Percentiles rank a stretch among this genome's conserved stretches.
Conservation (phyloP, 2,113 vertebrate species). For the Sterna hirundo region DNA sequence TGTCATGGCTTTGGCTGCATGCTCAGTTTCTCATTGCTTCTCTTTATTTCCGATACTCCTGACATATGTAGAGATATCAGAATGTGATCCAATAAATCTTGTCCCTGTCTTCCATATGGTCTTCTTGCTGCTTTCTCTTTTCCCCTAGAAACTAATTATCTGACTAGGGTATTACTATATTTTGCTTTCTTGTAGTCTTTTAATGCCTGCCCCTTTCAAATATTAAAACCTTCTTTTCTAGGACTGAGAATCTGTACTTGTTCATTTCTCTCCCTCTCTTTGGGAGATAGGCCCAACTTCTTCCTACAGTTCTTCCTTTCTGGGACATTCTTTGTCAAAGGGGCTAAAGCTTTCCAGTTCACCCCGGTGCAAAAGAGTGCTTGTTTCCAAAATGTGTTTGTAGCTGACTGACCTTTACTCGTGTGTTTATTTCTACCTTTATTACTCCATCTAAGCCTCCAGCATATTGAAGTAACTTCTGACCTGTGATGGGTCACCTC, state of each 20-base stretch:
- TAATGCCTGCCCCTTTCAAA: background rate
- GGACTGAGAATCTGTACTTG: background rate
- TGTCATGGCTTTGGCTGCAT: background rate
- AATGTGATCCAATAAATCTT: background rate
- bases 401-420: background rate
- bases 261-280: background rate
- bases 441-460: background rate
- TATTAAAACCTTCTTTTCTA: background rate
- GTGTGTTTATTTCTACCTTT: background rate
- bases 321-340: background rate
- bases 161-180: background rate
- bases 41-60: background rate
- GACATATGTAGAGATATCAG: background rate
- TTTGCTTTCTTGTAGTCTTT: background rate
- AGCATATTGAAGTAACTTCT: background rate
- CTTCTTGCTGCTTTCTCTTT: background rate
- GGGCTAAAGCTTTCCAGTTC: background rate
- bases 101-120: background rate
- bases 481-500: background rate
- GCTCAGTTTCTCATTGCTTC: background rate
- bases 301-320: background rate
- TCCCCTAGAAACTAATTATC: background rate
- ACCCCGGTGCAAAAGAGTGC: rapidly evolving
- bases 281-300: background rate
- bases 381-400: background rate